A percentile compares a stretch with the other conserved stretches of the same genome.
Evolutionary conservation across 2,113 vertebrate genomes (phyloP).

Genomic region (Eleginops maclovinus): DNA sequence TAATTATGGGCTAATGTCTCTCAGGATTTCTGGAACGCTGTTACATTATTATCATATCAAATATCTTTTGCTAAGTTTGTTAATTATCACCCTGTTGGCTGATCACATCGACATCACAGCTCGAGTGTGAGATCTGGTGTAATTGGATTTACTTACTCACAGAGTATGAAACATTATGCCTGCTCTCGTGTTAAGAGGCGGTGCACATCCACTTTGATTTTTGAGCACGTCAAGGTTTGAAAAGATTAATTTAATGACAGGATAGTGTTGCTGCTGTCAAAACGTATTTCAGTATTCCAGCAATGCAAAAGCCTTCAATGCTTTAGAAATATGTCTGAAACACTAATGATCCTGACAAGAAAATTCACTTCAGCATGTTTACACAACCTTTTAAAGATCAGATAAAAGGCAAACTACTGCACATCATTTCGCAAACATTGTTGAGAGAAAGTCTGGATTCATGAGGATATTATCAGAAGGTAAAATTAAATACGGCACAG

Average conservation of each 20-base stretch:
- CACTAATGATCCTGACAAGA: constrained; percentile 24
- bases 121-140: constrained; percentile 49
- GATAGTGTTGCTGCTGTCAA: constrained; percentile 43
- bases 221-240: constrained; percentile 41
- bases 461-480: neutral
- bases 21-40: constrained; percentile 46
- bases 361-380: constrained; percentile 32
- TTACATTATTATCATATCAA: constrained; percentile 63
- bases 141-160: constrained; percentile 39
- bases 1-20: constrained; percentile 57
- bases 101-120: constrained; percentile 46
- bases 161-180: constrained; percentile 42
- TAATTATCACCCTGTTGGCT: constrained; percentile 70
- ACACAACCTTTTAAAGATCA: constrained; percentile 42
- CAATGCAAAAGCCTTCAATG: constrained; percentile 12
- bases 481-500: too few species aligned
- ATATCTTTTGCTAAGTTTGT: constrained; percentile 64
- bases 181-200: constrained; percentile 26
- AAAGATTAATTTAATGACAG: constrained; percentile 49
- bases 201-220: constrained; percentile 41
- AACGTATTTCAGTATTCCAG: constrained; percentile 19
- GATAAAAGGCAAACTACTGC: neutral
- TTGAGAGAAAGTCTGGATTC: neutral
- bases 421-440: neutral
- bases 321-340: constrained; percentile 43